These are phyloP conservation scores for Agrypnus murinus DNA, from an alignment of 2,888 invertebrate species.

Conservation along the genomic window DNA sequence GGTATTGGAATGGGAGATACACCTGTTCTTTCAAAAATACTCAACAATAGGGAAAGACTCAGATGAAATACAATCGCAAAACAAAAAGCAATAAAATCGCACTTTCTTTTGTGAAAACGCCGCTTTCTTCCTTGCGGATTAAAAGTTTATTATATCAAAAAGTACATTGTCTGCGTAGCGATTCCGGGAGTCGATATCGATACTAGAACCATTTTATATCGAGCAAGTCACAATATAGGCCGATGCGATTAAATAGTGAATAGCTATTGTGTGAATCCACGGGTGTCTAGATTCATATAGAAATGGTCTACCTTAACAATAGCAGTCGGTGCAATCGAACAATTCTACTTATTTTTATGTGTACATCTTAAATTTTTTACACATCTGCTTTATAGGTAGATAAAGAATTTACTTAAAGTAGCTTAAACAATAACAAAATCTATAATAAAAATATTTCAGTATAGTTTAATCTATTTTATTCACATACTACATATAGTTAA, in stretches of 20 bases:
- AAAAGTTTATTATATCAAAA: constrained; percentile 58
- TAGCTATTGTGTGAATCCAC: constrained; percentile 64
- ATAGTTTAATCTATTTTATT: too few species aligned
- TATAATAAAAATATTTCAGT: too few species aligned
- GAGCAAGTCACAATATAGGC: constrained; percentile 64
- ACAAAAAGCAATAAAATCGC: constrained; percentile 58
- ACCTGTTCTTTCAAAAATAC: constrained; percentile 40
- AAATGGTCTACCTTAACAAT: constrained; percentile 63
- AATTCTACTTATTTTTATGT: too few species aligned
- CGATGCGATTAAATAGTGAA: constrained; percentile 65
- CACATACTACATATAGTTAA: too few species aligned
- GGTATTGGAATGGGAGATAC: constrained; percentile 35
- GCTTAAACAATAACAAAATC: too few species aligned
- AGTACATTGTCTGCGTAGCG: constrained; percentile 47
- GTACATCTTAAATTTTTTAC: too few species aligned
- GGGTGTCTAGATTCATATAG: constrained; percentile 63
- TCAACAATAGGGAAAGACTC: constrained; percentile 36
- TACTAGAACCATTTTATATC: constrained; percentile 62
- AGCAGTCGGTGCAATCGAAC: constrained; percentile 61
- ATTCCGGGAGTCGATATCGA: constrained; percentile 56
- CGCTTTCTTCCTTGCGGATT: constrained; percentile 55
- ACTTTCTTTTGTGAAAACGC: constrained; percentile 52
- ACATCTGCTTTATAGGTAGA: too few species aligned
- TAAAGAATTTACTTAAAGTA: too few species aligned
- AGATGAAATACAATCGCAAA: constrained; percentile 52